Evolutionary conservation across 2,113 vertebrate genomes (phyloP), one percentile per base, ranked within the genome.

Genomic region (Ochotona princeps): DNA sequence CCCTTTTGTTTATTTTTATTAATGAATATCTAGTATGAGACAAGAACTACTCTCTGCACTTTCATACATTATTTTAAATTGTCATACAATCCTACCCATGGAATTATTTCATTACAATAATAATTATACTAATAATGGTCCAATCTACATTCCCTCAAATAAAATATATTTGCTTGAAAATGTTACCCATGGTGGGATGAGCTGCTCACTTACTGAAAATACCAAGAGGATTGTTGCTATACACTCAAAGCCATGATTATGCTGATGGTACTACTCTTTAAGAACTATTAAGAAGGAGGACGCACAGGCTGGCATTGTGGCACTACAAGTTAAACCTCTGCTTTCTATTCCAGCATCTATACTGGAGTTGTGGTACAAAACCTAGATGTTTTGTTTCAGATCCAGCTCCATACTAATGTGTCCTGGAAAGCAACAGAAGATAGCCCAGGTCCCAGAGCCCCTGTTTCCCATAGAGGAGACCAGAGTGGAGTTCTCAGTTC

Each of bases 81-180:
- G 21, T 47, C 54, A 60, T 0, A 80, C 7, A 73, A 54, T 21
- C 21, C 23, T 67, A 79, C 30, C 92, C 23, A 61, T 11, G n/a
- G 35, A 21, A 8, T 61, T 83, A 89, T 32, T 80, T 93, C 28
- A 67, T 80, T 75, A 81, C 23, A n/a, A 65, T 70, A 74, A 60
- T 65, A 32, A 93, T 70, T 65, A 75, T 21, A 66, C 9, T 23
- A 26, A 76, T 14, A 78, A 44, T 35, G 44, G n/a, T 54, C 14
- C 32, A 10, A 87, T 3, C 11, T 93, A 20, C n/a, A 76, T 32
- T 2, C 7, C 65, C 14, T 86, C 60, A 91, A 51, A 79, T 80
- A 86, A 92, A 92, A 86, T 74, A n/a, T 6, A 88, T 94, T 84
- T 92, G 30, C 14, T 73, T 83, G 4, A 57, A 86, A 93, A 83